Conservation (phyloP, 2,888 invertebrate genomes). For the Coremacera marginata region DNA sequence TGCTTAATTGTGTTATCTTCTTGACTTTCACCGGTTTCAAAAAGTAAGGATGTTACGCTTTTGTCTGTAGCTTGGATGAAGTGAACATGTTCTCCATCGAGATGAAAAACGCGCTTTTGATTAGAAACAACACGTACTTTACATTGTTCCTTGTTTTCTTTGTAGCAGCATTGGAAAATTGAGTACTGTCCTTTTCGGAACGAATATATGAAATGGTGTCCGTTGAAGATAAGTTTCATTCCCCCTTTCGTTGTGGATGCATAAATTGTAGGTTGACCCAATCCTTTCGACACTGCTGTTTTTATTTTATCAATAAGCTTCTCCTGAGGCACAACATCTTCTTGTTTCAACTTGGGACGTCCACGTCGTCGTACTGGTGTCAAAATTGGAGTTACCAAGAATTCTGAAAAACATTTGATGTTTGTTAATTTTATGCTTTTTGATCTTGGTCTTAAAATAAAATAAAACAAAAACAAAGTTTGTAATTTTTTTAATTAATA, state of each 20-base stretch:
- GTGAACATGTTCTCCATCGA: conserved; percentile 65
- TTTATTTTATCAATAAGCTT: conserved; percentile 56
- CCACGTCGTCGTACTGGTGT: conserved; percentile 56
- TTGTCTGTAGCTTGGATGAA: conserved; percentile 66
- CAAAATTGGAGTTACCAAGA: conserved; percentile 37
- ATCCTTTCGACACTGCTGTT: conserved; percentile 52
- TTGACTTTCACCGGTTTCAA: conserved; percentile 54
- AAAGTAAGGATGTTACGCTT: conserved; percentile 63
- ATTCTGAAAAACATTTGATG: conserved; percentile 11
- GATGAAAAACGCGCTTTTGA: conserved; percentile 62
- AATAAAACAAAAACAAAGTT: too few species aligned
- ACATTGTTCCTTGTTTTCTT: conserved; percentile 65
- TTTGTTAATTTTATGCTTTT: too few species aligned
- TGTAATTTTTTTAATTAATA: too few species aligned
- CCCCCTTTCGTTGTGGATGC: conserved; percentile 67
- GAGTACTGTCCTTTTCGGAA: conserved; percentile 64
- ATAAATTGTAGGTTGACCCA: conserved; percentile 57
- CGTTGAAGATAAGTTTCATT: conserved; percentile 65
- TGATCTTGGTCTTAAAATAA: too few species aligned
- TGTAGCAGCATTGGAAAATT: conserved; percentile 66
- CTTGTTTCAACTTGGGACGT: conserved; percentile 54
- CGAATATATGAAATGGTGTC: conserved; percentile 65
- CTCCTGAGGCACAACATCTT: conserved; percentile 49
- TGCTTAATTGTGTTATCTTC: conserved; percentile 6
- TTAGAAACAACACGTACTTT: conserved; percentile 63